Conservation (phyloP, 1,140 invertebrate species). For the Bombus picipes region DNA sequence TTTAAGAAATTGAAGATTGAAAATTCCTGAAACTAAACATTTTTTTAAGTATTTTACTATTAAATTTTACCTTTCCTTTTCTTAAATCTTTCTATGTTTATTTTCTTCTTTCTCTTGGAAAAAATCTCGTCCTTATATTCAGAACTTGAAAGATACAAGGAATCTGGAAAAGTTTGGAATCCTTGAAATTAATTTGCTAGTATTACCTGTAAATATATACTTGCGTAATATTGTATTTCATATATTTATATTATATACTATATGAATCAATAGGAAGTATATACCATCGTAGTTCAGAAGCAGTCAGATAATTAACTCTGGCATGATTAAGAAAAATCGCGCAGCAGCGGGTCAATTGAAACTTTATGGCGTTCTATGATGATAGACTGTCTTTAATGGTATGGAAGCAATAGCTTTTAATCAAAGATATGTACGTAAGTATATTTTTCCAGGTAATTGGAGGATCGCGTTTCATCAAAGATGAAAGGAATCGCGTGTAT, state of each 20-base stretch:
- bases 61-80: neutral
- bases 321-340: neutral
- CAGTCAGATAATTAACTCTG: neutral
- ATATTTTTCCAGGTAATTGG: neutral
- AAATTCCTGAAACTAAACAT: neutral
- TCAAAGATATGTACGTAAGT: conserved; percentile 1
- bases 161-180: neutral
- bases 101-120: no score
- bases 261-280: neutral
- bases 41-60: neutral
- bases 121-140: neutral
- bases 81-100: neutral
- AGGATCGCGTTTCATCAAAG: conserved; percentile 13
- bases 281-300: neutral
- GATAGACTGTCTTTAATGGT: neutral
- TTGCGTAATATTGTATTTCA: neutral
- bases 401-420: conserved; percentile 9
- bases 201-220: no score
- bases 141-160: neutral
- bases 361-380: neutral
- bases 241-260: neutral
- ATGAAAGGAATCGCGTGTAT: neutral
- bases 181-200: neutral
- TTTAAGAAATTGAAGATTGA: neutral
- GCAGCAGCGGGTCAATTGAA: neutral